Percentiles rank a stretch among this genome's conserved stretches.
Evolutionary conservation across 64 coral and sea anemone genomes (phyloP).

Genomic region (Astreopora myriophthalma): DNA sequence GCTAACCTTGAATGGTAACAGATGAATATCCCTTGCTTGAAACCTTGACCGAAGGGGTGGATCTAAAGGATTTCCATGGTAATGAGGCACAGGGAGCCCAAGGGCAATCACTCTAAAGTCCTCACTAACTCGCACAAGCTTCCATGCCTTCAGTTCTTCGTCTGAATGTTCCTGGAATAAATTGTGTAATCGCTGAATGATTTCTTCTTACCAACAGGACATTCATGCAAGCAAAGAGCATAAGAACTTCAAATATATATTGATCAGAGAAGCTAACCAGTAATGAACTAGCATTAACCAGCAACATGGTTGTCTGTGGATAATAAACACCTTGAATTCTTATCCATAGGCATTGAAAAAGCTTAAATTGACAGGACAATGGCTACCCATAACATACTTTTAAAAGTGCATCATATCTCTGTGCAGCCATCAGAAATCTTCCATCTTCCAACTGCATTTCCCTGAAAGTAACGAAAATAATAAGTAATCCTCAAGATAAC

Average conservation of each 20-base stretch:
- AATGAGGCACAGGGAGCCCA: slow-evolving; percentile 95
- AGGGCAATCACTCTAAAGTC: slow-evolving; percentile 96
- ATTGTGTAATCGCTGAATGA: not conserved
- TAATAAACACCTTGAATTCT: too few relatives aligned
- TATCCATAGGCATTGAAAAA: too few relatives aligned
- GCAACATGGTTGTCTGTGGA: too few relatives aligned
- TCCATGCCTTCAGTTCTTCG: slow-evolving; percentile 88
- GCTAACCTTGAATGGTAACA: slow-evolving; percentile 91
- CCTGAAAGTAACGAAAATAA: slow-evolving; percentile 36
- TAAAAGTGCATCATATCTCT: slow-evolving; percentile 95
- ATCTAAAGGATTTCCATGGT: slow-evolving; percentile 96
- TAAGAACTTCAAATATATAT: too few relatives aligned
- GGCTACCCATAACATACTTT: slow-evolving; percentile 83
- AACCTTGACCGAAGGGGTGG: slow-evolving; percentile 97
- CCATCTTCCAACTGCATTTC: slow-evolving; percentile 99
- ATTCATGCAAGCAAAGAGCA: too few relatives aligned
- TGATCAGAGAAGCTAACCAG: too few relatives aligned
- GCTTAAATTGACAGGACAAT: too few relatives aligned
- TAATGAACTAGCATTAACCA: too few relatives aligned
- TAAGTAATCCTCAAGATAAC: not conserved
- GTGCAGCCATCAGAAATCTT: slow-evolving; percentile 91
- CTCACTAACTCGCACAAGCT: slow-evolving; percentile 94
- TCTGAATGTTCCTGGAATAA: slow-evolving; percentile 86
- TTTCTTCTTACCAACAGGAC: not conserved
- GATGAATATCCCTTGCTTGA: slow-evolving; percentile 88